Evolutionary conservation across 2,113 vertebrate genomes (phyloP).

Genomic region (Dicerorhinus sumatrensis): DNA sequence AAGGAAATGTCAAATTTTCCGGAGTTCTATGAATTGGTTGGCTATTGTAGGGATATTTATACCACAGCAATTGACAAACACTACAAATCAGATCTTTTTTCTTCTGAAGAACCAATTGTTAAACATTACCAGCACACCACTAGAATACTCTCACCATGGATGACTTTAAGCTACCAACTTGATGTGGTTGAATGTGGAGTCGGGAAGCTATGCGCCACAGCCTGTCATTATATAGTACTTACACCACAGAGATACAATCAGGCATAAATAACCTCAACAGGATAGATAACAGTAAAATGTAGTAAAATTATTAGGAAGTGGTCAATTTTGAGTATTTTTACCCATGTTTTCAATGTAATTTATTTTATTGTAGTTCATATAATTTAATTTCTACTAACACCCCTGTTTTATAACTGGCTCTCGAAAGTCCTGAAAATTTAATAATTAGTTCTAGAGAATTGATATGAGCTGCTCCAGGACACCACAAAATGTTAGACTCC

Average conservation of each 20-base stretch:
- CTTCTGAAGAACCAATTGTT: not conserved
- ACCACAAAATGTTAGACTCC: not conserved
- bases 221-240: not conserved
- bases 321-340: not conserved
- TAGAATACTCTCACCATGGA: not conserved
- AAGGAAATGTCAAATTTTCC: not conserved
- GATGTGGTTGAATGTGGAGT: not conserved
- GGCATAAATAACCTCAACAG: not conserved
- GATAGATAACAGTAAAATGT: not conserved
- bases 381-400: not conserved
- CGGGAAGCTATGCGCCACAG: not conserved
- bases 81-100: not conserved
- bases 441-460: not conserved
- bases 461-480: not conserved
- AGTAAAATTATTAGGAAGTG: not conserved
- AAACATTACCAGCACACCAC: not conserved
- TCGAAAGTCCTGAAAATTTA: not conserved
- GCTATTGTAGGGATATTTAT: not conserved
- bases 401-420: not conserved
- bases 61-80: no score
- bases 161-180: not conserved
- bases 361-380: not conserved
- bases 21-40: not conserved
- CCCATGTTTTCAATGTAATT: not conserved
- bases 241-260: not conserved